These are phyloP conservation scores for Eristalis arbustorum DNA, from an alignment of 2,888 invertebrate genomes.

Conservation along the genomic window DNA sequence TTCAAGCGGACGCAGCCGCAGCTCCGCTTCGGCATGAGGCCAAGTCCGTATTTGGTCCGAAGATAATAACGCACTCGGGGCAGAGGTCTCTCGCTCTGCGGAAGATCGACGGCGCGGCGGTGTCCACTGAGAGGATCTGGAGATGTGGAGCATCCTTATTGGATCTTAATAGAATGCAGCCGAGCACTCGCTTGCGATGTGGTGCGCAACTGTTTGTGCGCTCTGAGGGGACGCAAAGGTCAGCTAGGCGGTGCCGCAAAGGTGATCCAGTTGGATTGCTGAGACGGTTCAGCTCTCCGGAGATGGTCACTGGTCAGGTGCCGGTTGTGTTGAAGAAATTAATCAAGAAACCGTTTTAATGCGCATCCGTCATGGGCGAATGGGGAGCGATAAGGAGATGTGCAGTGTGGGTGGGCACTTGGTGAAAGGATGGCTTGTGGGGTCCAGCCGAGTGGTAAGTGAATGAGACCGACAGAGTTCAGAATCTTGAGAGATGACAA, in stretches of 20 bases:
- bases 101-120: background rate
- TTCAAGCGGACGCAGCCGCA: slow-evolving; percentile 20
- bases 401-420: too few relatives aligned
- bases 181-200: background rate
- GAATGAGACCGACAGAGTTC: too few relatives aligned
- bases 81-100: background rate
- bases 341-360: too few relatives aligned
- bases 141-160: background rate
- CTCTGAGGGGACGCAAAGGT: background rate
- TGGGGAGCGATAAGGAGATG: too few relatives aligned
- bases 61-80: background rate
- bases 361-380: too few relatives aligned
- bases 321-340: background rate
- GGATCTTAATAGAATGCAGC: background rate
- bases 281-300: background rate
- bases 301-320: background rate
- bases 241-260: background rate
- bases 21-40: background rate
- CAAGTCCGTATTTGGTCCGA: background rate
- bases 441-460: too few relatives aligned
- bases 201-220: background rate
- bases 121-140: background rate
- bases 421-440: too few relatives aligned
- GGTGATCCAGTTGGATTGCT: background rate
- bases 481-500: too few relatives aligned